A percentile compares a stretch with the other conserved stretches of the same genome.
phyloP scores from a whole-genome alignment of 2,888 invertebrate species.

The Lissonota sp. region DNA sequence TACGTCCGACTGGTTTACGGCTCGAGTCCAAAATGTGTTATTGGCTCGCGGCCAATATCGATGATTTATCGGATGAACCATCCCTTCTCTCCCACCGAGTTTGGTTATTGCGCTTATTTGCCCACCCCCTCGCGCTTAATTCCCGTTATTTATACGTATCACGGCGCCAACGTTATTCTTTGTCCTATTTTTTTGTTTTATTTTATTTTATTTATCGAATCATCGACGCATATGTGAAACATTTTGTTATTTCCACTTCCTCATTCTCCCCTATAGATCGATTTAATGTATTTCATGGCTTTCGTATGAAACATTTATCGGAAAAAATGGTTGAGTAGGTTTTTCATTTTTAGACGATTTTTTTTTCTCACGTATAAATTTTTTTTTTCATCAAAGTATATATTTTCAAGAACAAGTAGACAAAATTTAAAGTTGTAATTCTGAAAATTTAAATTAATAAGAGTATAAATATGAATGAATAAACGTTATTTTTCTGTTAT shows the following conservation, averaged over 20 bases:
- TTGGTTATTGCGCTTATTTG: constrained; percentile 74
- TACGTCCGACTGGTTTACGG: constrained; percentile 58
- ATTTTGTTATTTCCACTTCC: not conserved
- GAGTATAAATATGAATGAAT: no score
- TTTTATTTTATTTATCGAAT: constrained; percentile 49
- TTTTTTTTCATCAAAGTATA: no score
- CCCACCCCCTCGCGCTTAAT: constrained; percentile 63
- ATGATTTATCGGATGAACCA: constrained; percentile 77
- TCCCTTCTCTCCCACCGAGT: constrained; percentile 30
- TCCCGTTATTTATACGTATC: constrained; percentile 76
- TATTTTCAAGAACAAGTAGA: no score
- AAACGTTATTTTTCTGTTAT: no score
- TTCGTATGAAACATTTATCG: constrained; percentile 42
- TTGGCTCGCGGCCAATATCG: constrained; percentile 75
- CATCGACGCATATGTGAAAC: constrained; percentile 35
- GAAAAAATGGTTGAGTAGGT: constrained; percentile 23
- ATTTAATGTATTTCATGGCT: constrained; percentile 40
- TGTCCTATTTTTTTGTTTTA: constrained; percentile 14
- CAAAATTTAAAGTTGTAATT: no score
- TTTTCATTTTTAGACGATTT: not conserved
- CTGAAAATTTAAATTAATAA: no score
- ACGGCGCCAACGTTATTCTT: constrained; percentile 47
- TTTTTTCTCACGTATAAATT: not conserved
- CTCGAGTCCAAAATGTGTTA: constrained; percentile 67
- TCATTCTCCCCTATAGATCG: not conserved